phyloP scores from a whole-genome alignment of 2,888 invertebrate genomes.

The Lasius platythorax region DNA sequence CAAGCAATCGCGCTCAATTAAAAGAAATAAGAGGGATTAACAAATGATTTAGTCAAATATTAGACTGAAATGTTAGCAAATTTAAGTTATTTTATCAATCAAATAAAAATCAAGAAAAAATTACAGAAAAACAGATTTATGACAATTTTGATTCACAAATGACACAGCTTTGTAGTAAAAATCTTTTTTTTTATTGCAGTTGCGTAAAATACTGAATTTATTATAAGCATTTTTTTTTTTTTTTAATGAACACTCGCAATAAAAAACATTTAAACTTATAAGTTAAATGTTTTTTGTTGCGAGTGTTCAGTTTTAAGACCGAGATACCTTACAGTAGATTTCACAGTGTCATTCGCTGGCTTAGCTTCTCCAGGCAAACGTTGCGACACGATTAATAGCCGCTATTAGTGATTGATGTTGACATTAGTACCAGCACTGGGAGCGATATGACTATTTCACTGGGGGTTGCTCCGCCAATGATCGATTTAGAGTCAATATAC shows the following conservation, averaged over 20 bases:
- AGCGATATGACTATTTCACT: conserved; percentile 51
- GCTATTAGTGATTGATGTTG: conserved; percentile 53
- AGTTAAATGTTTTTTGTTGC: too few relatives aligned
- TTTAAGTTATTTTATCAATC: neutral
- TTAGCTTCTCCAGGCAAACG: conserved; percentile 7
- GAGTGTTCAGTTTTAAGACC: conserved; percentile 12
- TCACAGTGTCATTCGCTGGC: conserved; percentile 2
- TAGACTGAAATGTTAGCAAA: neutral
- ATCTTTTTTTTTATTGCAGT: neutral
- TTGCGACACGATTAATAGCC: conserved; percentile 35
- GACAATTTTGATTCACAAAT: neutral
- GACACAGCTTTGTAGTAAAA: neutral
- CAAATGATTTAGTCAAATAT: neutral
- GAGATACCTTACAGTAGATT: conserved; percentile 16
- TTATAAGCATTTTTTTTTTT: neutral
- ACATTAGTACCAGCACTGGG: conserved; percentile 32
- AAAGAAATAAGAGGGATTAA: neutral
- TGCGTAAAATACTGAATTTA: neutral
- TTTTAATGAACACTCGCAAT: neutral
- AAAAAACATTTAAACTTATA: conserved; percentile 16
- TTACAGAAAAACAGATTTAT: neutral
- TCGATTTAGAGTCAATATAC: conserved; percentile 46
- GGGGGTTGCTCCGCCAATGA: conserved; percentile 30
- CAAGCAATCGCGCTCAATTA: neutral
- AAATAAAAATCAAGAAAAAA: neutral